These are phyloP conservation scores for Ibycter americanus DNA, from an alignment of 2,797 vertebrate species.

Conservation along the genomic window DNA sequence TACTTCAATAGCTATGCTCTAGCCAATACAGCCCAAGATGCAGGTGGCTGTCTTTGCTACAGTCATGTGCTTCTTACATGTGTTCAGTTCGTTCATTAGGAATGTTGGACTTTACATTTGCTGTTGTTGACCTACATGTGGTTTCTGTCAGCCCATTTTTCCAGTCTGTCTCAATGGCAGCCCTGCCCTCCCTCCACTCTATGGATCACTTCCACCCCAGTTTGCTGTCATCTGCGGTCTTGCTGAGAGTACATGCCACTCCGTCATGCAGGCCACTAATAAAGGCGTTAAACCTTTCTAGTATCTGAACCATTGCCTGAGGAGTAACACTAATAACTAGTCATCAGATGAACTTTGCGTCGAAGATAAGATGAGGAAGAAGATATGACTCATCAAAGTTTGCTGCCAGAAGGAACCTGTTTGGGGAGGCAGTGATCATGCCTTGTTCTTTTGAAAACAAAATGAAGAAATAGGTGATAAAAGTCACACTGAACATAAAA, in stretches of 20 bases:
- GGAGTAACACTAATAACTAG: neutral
- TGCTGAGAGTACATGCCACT: neutral
- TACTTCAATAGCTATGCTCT: neutral
- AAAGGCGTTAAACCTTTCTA: neutral
- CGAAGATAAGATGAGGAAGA: neutral
- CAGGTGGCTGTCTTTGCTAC: neutral
- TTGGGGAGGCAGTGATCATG: neutral
- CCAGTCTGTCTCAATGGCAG: neutral
- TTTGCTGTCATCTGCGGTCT: neutral
- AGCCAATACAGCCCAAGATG: neutral
- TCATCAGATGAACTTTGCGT: neutral
- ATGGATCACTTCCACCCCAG: fast-evolving
- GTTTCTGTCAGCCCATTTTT: neutral
- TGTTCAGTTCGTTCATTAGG: neutral
- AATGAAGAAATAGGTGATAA: neutral
- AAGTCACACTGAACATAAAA: neutral
- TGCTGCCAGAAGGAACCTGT: neutral
- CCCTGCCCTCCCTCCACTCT: neutral
- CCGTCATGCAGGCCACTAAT: neutral
- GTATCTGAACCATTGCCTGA: neutral
- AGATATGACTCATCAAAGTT: neutral
- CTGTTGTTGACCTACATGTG: neutral
- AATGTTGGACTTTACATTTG: neutral
- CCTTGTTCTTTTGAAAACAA: neutral
- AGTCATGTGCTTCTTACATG: neutral